Base-by-base conservation (phyloP, 2,797 vertebrate genomes). In the Pyrocephalus nanus region DNA sequence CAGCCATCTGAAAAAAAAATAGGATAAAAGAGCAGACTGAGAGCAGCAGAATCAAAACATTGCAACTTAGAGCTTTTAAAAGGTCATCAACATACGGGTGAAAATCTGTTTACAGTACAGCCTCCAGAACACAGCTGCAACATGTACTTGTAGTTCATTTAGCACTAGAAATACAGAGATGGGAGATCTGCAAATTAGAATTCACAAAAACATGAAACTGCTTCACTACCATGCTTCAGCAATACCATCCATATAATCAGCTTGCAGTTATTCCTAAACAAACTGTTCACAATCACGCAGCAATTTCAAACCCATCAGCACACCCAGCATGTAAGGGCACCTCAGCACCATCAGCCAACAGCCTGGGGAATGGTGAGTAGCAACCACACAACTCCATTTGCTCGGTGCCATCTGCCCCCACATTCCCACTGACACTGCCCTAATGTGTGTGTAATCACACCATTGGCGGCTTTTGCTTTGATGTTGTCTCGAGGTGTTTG, bases 281-380 rank as follows among this genome's bases (percentile, higher is more conserved):
- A 75, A 47, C 2, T 23, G 27, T 19, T 71, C 21, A 62, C 73
- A 85, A 57, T 29, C 55, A 55, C 0, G 2, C 55, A 57, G 47
- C 14, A 26, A 26, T 54, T 83, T 69, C 65, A 88, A 83, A 73
- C 32, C 21, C 4, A 2, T 9, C 23, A 42, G 14, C 25, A 7
- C 0, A 0, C 23, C 22, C 11, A 0, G 4, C 4, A 1, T 8
- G 74, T 34, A 34, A 42, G 23, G 38, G 11, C 55, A 70, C 43
- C 18, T 62, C 55, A 29, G 11, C 25, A 36, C 34, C 3, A 50
- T 8, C 64, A 82, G 42, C 6, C 34, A 29, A 23, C 47, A 65
- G 38, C 2, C 57, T 58, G 55, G 61, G 70, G 51, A 54, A 34
- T 0, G 1, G 1, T 12, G 4, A 47, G 36, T 25, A 66, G 45